Conservation (phyloP, 2,888 invertebrate genomes). For the Cryptocheilus praepositus region DNA sequence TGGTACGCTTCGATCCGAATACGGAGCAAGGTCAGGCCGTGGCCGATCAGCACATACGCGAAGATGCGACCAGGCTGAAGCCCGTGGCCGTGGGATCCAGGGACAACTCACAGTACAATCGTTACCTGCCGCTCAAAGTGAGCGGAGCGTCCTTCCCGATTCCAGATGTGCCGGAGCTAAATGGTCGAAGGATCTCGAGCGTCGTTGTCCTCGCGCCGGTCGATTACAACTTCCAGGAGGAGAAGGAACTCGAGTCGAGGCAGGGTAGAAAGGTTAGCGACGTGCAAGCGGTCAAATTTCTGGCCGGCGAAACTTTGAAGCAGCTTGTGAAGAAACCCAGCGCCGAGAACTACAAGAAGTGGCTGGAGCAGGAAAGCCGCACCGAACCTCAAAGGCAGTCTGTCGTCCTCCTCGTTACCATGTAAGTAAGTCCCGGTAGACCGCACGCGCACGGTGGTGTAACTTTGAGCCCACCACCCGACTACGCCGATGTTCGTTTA, state of each 20-base stretch:
- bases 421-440: slow-evolving; percentile 78
- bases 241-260: slow-evolving; percentile 65
- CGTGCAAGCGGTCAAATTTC: slow-evolving; percentile 83
- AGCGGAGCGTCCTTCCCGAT: slow-evolving; percentile 90
- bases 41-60: slow-evolving; percentile 83
- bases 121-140: slow-evolving; percentile 89
- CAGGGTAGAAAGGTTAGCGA: slow-evolving; percentile 77
- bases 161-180: slow-evolving; percentile 85
- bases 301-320: slow-evolving; percentile 86
- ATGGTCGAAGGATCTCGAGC: slow-evolving; percentile 87
- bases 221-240: slow-evolving; percentile 80
- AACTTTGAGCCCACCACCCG: background rate
- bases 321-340: slow-evolving; percentile 85
- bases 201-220: slow-evolving; percentile 91
- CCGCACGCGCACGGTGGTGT: background rate
- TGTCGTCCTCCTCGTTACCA: slow-evolving; percentile 87
- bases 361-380: slow-evolving; percentile 86
- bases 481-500: slow-evolving; percentile 14
- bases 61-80: slow-evolving; percentile 84
- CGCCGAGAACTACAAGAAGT: slow-evolving; percentile 85
- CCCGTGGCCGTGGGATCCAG: slow-evolving; percentile 80
- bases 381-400: slow-evolving; percentile 86
- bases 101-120: slow-evolving; percentile 84
- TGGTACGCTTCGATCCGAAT: slow-evolving; percentile 87
- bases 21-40: slow-evolving; percentile 84